Percentiles rank a stretch among this genome's conserved stretches.
These are phyloP conservation scores for Lasiurus borealis DNA, from an alignment of 2,113 vertebrate species.

Conservation along the genomic window DNA sequence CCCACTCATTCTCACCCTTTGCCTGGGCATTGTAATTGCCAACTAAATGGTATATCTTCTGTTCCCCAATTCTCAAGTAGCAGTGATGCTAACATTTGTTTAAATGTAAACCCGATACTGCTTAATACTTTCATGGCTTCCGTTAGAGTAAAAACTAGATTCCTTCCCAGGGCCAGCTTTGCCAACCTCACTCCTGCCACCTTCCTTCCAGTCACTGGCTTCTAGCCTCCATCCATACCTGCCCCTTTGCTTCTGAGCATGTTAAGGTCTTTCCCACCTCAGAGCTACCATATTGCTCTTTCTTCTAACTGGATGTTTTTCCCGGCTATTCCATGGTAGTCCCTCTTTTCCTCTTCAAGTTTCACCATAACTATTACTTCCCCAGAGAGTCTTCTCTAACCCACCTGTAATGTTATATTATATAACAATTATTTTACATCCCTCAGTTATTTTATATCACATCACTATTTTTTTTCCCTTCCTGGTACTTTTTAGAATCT, in stretches of 20 bases:
- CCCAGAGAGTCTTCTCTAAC: not conserved
- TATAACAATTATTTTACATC: not conserved
- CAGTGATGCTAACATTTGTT: not conserved
- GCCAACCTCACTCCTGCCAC: not conserved
- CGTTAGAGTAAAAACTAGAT: not conserved
- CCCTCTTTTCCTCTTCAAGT: not conserved
- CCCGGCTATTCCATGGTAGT: not conserved
- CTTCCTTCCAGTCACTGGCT: not conserved
- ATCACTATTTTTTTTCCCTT: not conserved
- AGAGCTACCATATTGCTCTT: not conserved
- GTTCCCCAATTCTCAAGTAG: not conserved
- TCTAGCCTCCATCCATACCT: not conserved
- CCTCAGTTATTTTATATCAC: not conserved
- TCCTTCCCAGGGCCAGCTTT: not conserved
- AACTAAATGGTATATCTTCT: not conserved
- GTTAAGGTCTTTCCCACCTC: not conserved
- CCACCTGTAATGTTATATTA: not conserved
- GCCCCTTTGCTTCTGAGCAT: not conserved
- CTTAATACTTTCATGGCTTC: not conserved
- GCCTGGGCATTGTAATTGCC: not conserved
- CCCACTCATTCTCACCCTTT: not conserved
- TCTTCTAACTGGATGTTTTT: constrained; percentile 16
- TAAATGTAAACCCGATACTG: not conserved
- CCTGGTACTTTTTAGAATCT: not conserved
- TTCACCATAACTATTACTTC: not conserved